phyloP scores from a whole-genome alignment of 2,113 vertebrate species.

The Aviceda subcristata region DNA sequence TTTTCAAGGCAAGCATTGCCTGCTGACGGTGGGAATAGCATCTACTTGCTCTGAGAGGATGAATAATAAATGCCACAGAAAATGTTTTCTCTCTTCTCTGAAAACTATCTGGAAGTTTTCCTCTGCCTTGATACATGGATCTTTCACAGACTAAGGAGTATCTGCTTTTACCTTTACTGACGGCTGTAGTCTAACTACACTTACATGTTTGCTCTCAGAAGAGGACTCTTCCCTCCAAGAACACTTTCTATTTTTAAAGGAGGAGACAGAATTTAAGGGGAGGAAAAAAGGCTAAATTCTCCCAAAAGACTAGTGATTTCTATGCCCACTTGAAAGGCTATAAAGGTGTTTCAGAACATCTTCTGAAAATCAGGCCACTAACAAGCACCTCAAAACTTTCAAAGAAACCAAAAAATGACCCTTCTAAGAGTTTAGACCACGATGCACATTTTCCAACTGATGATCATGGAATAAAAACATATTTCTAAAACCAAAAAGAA shows the following conservation, averaged over 20 bases:
- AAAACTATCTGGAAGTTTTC: neutral
- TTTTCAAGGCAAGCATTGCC: neutral
- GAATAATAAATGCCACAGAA: neutral
- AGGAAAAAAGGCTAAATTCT: neutral
- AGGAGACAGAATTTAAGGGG: neutral
- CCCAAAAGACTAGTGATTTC: neutral
- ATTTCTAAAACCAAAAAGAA: constrained; percentile 43
- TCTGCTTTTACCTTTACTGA: neutral
- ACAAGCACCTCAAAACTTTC: constrained; percentile 22
- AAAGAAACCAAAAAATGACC: constrained; percentile 50
- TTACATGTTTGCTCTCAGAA: neutral
- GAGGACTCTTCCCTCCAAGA: neutral
- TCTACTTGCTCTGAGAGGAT: neutral
- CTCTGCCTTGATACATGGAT: neutral
- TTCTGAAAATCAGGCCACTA: constrained; percentile 16
- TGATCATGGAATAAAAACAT: constrained; percentile 53
- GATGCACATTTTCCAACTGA: constrained; percentile 6
- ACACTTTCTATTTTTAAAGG: constrained; percentile 29
- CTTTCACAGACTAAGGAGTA: neutral
- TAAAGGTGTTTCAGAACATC: constrained; percentile 52
- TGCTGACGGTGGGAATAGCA: neutral
- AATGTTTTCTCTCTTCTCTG: neutral
- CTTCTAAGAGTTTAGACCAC: constrained; percentile 49
- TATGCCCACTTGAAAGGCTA: constrained; percentile 48
- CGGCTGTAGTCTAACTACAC: neutral